Conservation (phyloP, 2,888 invertebrate species). For the Brachyptera risi region DNA sequence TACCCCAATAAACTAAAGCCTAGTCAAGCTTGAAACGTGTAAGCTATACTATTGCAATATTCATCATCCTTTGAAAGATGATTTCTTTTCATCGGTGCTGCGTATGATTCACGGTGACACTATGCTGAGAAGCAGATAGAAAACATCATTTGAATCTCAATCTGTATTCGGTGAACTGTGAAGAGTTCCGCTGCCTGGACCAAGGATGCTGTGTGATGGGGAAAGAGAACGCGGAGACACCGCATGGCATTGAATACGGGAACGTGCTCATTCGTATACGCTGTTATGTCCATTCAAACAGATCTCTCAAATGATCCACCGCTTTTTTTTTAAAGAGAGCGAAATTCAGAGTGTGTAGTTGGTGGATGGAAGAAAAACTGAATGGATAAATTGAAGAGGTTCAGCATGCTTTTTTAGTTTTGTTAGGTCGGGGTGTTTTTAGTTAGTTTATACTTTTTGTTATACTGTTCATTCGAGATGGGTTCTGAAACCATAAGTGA, state of each 20-base stretch:
- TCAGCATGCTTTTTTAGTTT: too few relatives aligned
- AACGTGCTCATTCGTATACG: too few relatives aligned
- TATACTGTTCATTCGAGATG: too few relatives aligned
- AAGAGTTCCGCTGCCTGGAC: constrained; percentile 7
- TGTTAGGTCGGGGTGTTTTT: too few relatives aligned
- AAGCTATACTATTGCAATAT: neutral
- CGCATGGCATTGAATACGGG: neutral
- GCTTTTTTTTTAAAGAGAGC: too few relatives aligned
- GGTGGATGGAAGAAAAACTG: too few relatives aligned
- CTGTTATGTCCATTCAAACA: too few relatives aligned
- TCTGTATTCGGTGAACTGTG: neutral
- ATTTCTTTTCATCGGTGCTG: neutral
- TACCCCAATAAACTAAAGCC: neutral
- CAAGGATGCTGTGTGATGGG: neutral
- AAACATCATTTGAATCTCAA: constrained; percentile 13
- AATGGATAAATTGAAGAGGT: too few relatives aligned
- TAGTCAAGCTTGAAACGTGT: neutral
- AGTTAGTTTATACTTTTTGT: too few relatives aligned
- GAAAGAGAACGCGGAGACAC: neutral
- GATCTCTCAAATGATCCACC: too few relatives aligned
- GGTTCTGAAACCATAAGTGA: too few relatives aligned
- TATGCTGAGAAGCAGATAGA: constrained; percentile 2
- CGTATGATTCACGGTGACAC: neutral
- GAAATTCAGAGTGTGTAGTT: too few relatives aligned
- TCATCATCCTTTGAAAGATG: neutral